phyloP scores from a whole-genome alignment of 2,888 invertebrate genomes.

The Macrophya alboannulata region DNA sequence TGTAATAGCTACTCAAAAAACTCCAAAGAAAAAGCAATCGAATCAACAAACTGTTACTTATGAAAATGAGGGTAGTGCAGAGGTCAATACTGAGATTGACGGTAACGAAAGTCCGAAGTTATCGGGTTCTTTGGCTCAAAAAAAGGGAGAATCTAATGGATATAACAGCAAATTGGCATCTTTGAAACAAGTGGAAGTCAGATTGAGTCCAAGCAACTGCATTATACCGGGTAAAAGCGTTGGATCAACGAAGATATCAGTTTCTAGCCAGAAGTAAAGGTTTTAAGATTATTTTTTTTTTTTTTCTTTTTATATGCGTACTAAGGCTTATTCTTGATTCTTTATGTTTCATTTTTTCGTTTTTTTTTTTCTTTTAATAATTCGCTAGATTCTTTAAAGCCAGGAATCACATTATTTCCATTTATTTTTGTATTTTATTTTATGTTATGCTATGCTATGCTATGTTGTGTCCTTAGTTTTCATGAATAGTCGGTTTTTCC shows the following conservation, averaged over 20 bases:
- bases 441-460: not conserved
- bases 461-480: not conserved
- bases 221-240: not conserved
- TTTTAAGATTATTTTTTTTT: not conserved
- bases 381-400: no score
- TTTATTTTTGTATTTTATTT: not conserved
- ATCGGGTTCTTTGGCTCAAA: not conserved
- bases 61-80: not conserved
- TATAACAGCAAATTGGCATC: conserved; percentile 26
- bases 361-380: not conserved
- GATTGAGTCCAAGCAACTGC: not conserved
- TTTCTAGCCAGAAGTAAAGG: conserved; percentile 25
- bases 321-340: not conserved
- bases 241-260: conserved; percentile 15
- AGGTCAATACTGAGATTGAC: not conserved
- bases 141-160: conserved; percentile 41
- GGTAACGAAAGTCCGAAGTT: conserved; percentile 21
- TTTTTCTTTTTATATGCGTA: not conserved
- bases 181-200: conserved; percentile 31
- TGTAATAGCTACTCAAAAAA: conserved; percentile 6
- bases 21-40: conserved; percentile 24
- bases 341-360: no score
- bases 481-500: not conserved
- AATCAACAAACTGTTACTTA: conserved; percentile 9
- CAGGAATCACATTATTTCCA: not conserved